A percentile compares a stretch with the other conserved stretches of the same genome.
These are phyloP conservation scores for Mellilla xanthometata DNA, from an alignment of 2,888 invertebrate genomes.

Conservation along the genomic window DNA sequence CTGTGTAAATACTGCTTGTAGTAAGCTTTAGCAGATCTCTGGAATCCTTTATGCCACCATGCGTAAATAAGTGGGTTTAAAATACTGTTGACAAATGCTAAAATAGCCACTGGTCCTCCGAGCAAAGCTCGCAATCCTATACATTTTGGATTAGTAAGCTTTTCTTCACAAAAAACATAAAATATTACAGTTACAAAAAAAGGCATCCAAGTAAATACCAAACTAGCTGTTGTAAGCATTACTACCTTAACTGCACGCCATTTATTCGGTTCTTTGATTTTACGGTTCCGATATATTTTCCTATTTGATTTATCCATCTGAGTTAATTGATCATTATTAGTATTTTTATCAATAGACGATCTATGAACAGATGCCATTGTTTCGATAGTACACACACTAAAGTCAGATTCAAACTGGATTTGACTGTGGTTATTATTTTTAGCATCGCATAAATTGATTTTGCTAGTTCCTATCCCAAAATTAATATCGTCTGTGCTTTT, in stretches of 20 bases:
- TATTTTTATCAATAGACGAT: slow-evolving; percentile 26
- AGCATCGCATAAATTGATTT: not conserved
- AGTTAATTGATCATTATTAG: slow-evolving; percentile 22
- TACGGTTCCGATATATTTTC: slow-evolving; percentile 29
- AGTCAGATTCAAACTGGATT: slow-evolving; percentile 45
- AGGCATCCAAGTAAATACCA: slow-evolving; percentile 84
- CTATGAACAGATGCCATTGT: slow-evolving; percentile 34
- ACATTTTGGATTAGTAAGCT: slow-evolving; percentile 69
- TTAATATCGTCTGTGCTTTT: slow-evolving; percentile 56
- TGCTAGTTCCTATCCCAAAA: slow-evolving; percentile 26
- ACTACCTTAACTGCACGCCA: slow-evolving; percentile 85
- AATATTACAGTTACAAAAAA: slow-evolving; percentile 82
- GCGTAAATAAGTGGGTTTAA: slow-evolving; percentile 86
- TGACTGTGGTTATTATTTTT: slow-evolving; percentile 26
- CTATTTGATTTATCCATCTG: slow-evolving; percentile 5
- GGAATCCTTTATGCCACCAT: slow-evolving; percentile 88
- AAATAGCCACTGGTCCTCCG: slow-evolving; percentile 81
- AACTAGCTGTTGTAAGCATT: slow-evolving; percentile 83
- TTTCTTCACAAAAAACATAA: slow-evolving; percentile 78
- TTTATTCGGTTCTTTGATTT: slow-evolving; percentile 67
- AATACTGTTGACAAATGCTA: slow-evolving; percentile 84
- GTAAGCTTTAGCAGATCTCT: slow-evolving; percentile 67
- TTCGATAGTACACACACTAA: slow-evolving; percentile 56
- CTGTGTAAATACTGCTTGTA: slow-evolving; percentile 29
- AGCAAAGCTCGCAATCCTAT: slow-evolving; percentile 72